phyloP scores from a whole-genome alignment of 2,797 vertebrate species.

The Enteromius thamalakanensis region DNA sequence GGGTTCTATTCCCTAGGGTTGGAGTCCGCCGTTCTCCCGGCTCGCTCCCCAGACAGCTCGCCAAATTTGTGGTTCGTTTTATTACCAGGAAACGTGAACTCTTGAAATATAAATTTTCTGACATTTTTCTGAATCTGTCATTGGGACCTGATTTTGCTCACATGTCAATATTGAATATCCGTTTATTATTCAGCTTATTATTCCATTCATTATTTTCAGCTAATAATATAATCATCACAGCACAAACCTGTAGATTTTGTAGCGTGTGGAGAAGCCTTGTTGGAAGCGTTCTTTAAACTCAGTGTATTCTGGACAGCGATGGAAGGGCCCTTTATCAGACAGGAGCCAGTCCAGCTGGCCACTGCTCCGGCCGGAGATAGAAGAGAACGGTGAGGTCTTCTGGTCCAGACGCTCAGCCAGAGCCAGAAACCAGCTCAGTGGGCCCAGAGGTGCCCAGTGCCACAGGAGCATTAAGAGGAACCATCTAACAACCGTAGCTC shows the following conservation, averaged over 20 bases:
- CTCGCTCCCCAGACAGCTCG: too few species aligned
- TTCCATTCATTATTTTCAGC: not conserved
- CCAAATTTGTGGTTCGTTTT: too few species aligned
- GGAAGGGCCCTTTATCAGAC: conserved; percentile 94
- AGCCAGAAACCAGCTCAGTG: conserved; percentile 74
- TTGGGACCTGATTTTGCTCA: not conserved
- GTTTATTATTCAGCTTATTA: too few species aligned
- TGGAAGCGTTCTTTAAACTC: conserved; percentile 95
- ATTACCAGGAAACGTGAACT: too few species aligned
- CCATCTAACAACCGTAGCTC: conserved; percentile 83
- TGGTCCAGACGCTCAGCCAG: conserved; percentile 75
- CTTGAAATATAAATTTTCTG: too few species aligned
- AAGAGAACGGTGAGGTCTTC: conserved; percentile 75
- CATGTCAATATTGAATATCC: not conserved
- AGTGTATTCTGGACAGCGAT: conserved; percentile 91
- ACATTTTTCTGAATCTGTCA: not conserved
- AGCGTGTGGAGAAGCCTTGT: conserved; percentile 96
- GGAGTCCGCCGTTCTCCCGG: too few species aligned
- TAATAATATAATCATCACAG: not conserved
- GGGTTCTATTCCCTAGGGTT: too few species aligned
- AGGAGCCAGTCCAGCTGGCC: conserved; percentile 94
- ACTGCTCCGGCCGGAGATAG: conserved; percentile 70
- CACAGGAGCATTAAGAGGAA: conserved; percentile 84
- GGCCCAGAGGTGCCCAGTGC: conserved; percentile 83
- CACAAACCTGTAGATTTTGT: conserved; percentile 96